A percentile compares a stretch with the other conserved stretches of the same genome.
Conservation (phyloP, 2,797 vertebrate species). For the Artibeus lituratus region DNA sequence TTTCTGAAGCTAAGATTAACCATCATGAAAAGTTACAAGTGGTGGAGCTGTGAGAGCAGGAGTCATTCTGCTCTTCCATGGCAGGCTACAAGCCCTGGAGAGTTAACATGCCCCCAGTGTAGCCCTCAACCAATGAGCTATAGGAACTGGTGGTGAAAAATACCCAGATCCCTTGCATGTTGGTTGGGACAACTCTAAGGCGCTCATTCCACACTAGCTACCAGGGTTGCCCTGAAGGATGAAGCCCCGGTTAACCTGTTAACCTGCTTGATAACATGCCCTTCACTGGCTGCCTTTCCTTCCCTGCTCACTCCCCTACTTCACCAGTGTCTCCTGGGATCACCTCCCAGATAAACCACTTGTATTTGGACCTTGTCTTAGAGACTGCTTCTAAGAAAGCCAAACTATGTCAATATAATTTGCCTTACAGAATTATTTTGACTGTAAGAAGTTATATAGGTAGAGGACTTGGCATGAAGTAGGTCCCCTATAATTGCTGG, state of each 20-base stretch:
- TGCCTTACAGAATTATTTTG: neutral
- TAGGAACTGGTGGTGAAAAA: neutral
- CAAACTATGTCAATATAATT: neutral
- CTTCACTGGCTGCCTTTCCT: neutral
- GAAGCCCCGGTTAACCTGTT: neutral
- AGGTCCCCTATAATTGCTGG: neutral
- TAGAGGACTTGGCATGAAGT: neutral
- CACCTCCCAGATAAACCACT: neutral
- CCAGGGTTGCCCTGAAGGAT: neutral
- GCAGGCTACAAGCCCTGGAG: neutral
- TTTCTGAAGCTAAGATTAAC: constrained; percentile 42
- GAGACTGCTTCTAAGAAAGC: neutral
- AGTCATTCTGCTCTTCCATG: neutral
- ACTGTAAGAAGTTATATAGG: neutral
- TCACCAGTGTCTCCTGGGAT: neutral
- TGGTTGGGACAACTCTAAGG: neutral
- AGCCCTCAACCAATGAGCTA: neutral
- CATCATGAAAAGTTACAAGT: neutral
- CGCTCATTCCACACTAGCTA: neutral
- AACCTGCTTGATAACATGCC: neutral
- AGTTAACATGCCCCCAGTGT: neutral
- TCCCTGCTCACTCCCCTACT: neutral
- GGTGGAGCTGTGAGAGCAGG: neutral
- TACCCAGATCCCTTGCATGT: neutral
- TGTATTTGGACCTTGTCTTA: neutral